phyloP scores from a whole-genome alignment of 2,888 invertebrate species.

The Eupithecia tripunctaria region DNA sequence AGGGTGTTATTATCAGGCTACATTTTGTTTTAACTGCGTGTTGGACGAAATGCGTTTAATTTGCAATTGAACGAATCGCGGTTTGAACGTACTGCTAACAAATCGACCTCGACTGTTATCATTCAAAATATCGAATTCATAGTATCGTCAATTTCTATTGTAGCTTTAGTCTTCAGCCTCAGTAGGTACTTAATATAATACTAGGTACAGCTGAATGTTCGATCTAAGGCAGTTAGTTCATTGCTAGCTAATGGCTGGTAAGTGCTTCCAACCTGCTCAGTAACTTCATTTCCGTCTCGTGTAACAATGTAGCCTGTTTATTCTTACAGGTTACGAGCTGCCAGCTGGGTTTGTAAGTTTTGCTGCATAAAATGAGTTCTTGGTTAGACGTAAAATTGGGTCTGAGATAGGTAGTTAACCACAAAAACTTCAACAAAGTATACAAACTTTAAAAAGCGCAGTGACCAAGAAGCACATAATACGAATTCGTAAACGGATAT shows the following conservation, averaged over 20 bases:
- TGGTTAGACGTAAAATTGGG: background rate
- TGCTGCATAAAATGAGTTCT: background rate
- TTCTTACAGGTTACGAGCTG: constrained; percentile 17
- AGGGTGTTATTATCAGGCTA: too few species aligned
- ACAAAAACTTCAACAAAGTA: background rate
- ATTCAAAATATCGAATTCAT: background rate
- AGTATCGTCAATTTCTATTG: background rate
- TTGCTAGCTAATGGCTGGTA: constrained; percentile 38
- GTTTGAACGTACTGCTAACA: too few species aligned
- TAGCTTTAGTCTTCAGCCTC: background rate
- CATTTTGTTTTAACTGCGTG: too few species aligned
- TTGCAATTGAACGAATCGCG: too few species aligned
- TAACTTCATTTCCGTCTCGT: constrained; percentile 40
- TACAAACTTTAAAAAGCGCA: background rate
- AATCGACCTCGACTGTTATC: too few species aligned
- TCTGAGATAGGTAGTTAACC: background rate
- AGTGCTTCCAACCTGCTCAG: constrained; percentile 37
- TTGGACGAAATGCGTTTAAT: too few species aligned
- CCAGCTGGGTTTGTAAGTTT: background rate
- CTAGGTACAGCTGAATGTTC: constrained; percentile 31
- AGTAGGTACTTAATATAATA: background rate
- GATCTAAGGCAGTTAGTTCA: constrained; percentile 47
- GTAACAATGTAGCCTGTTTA: constrained; percentile 38
- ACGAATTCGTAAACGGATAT: background rate
- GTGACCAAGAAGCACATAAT: background rate